A percentile compares a stretch with the other conserved stretches of the same genome.
phyloP scores from a whole-genome alignment of 1,140 invertebrate genomes.

The Calephelis nemesis region DNA sequence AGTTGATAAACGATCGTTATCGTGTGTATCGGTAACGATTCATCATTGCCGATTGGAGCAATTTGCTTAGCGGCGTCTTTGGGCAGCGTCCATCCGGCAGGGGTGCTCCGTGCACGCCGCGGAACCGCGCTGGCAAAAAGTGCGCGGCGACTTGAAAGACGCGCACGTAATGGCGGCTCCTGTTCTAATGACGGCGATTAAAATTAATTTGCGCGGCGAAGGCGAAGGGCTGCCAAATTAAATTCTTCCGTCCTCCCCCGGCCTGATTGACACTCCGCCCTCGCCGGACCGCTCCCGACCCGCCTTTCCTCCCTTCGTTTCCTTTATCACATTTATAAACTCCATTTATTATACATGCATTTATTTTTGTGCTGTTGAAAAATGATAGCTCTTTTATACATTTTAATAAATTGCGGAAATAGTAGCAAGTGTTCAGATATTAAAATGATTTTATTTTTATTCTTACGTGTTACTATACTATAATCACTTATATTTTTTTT shows the following conservation, averaged over 20 bases:
- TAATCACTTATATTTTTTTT: too few species aligned
- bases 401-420: too few species aligned
- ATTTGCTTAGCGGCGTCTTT: slow-evolving; percentile 27
- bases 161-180: slow-evolving; percentile 33
- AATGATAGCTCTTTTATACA: too few species aligned
- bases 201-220: slow-evolving; percentile 64
- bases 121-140: slow-evolving; percentile 34
- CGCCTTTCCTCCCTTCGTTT: neutral
- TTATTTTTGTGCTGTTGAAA: too few species aligned
- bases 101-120: slow-evolving; percentile 14
- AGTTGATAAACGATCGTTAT: slow-evolving; percentile 11
- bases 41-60: slow-evolving; percentile 25
- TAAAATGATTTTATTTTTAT: too few species aligned
- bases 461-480: too few species aligned
- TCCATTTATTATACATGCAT: too few species aligned
- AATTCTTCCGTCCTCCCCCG: slow-evolving; percentile 38
- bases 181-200: slow-evolving; percentile 66
- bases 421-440: too few species aligned
- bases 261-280: slow-evolving; percentile 27
- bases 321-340: too few species aligned
- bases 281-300: slow-evolving; percentile 13
- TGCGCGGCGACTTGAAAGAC: slow-evolving; percentile 42
- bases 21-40: slow-evolving; percentile 19
- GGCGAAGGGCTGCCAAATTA: slow-evolving; percentile 45
- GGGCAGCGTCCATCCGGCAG: neutral